These are phyloP conservation scores for Sphenopsis melanotis DNA, from an alignment of 2,797 vertebrate species.

Conservation along the genomic window DNA sequence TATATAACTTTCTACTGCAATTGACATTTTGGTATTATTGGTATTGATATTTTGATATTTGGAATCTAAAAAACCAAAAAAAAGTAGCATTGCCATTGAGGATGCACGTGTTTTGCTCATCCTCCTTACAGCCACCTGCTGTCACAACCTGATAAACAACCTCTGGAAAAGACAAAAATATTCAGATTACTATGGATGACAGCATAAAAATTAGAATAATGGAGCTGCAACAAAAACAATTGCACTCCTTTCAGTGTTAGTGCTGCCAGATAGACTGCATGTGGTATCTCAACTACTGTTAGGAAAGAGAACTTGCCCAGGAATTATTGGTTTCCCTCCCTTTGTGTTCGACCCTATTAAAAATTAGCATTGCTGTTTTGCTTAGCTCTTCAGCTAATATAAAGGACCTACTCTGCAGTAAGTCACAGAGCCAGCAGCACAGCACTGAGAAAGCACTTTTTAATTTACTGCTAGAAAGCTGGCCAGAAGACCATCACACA, in stretches of 20 bases:
- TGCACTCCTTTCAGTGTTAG: background rate
- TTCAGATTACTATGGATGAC: background rate
- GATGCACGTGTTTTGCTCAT: background rate
- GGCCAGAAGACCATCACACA: background rate
- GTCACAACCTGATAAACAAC: background rate
- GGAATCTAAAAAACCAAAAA: background rate
- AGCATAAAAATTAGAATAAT: background rate
- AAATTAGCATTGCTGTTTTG: background rate
- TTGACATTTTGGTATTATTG: background rate
- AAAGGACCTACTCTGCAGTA: background rate
- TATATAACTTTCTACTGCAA: background rate
- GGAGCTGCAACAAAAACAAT: background rate
- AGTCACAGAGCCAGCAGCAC: background rate
- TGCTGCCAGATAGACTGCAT: background rate
- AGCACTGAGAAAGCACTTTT: background rate
- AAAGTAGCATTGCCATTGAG: background rate
- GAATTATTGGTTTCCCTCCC: background rate
- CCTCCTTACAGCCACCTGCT: background rate
- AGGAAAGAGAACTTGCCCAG: background rate
- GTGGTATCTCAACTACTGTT: background rate
- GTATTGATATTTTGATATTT: background rate
- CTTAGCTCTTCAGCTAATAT: background rate
- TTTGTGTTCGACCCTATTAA: background rate
- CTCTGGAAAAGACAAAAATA: background rate
- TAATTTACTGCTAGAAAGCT: background rate